Evolutionary conservation across 2,113 vertebrate species (phyloP).

Genomic region (Thunnus maccoyii): DNA sequence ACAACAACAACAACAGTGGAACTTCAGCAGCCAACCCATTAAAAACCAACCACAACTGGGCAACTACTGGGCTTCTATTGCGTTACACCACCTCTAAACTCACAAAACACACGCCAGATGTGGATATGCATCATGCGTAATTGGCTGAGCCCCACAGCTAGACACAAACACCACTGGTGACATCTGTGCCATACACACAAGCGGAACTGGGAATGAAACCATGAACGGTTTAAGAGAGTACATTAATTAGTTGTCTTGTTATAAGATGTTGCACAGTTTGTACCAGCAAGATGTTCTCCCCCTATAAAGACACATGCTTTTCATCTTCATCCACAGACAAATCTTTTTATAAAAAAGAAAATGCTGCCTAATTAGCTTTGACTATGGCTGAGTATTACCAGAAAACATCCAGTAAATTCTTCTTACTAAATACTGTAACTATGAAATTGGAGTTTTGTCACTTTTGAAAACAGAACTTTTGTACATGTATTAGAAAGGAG

Average conservation of each 20-base stretch:
- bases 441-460: not conserved
- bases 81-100: slow-evolving; percentile 36
- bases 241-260: slow-evolving; percentile 1
- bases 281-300: not conserved
- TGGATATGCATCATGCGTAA: slow-evolving; percentile 26
- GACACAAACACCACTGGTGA: slow-evolving; percentile 16
- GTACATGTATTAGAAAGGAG: too few species aligned
- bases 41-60: slow-evolving; percentile 41
- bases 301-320: slow-evolving; percentile 1
- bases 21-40: slow-evolving; percentile 24
- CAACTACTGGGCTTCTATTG: slow-evolving; percentile 21
- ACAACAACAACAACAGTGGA: slow-evolving; percentile 26
- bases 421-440: not conserved
- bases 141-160: slow-evolving; percentile 18
- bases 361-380: not conserved
- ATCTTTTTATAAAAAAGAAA: not conserved
- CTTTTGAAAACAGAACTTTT: too few species aligned
- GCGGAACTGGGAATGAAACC: not conserved
- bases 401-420: too few species aligned
- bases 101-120: slow-evolving; percentile 51
- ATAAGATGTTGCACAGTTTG: slow-evolving; percentile 11
- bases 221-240: not conserved
- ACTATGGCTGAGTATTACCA: too few species aligned
- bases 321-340: not conserved
- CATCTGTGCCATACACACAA: slow-evolving; percentile 22